A percentile compares a stretch with the other conserved stretches of the same genome.
phyloP scores from a whole-genome alignment of 2,888 invertebrate genomes.

The Nephrotoma appendiculata region DNA sequence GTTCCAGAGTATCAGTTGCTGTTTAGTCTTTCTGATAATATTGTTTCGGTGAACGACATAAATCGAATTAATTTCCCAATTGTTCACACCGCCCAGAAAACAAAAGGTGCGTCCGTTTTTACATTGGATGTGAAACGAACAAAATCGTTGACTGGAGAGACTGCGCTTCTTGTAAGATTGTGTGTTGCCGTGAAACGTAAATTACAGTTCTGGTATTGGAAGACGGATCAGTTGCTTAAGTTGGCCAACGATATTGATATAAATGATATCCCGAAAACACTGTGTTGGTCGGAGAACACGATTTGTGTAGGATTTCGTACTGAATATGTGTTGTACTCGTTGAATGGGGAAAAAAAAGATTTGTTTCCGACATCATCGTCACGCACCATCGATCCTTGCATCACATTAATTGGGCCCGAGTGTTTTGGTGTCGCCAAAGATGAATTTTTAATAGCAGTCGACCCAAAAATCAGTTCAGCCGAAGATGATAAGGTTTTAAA shows the following conservation, averaged over 20 bases:
- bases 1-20: slow-evolving; percentile 51
- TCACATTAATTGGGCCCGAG: slow-evolving; percentile 59
- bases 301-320: slow-evolving; percentile 76
- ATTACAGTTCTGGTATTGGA: slow-evolving; percentile 79
- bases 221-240: slow-evolving; percentile 64
- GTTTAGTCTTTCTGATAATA: slow-evolving; percentile 49
- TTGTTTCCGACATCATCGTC: slow-evolving; percentile 72
- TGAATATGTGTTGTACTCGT: slow-evolving; percentile 55
- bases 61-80: slow-evolving; percentile 66
- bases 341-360: slow-evolving; percentile 52
- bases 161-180: slow-evolving; percentile 61
- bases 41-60: slow-evolving; percentile 70
- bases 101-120: slow-evolving; percentile 82
- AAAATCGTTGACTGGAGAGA: slow-evolving; percentile 50
- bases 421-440: slow-evolving; percentile 77
- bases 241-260: slow-evolving; percentile 58
- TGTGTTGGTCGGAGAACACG: slow-evolving; percentile 73
- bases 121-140: slow-evolving; percentile 57
- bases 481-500: slow-evolving; percentile 69
- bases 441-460: slow-evolving; percentile 72
- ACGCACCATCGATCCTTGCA: slow-evolving; percentile 66
- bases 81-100: slow-evolving; percentile 58
- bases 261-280: slow-evolving; percentile 63
- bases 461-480: slow-evolving; percentile 49
- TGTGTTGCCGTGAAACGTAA: slow-evolving; percentile 79